Base-by-base conservation (phyloP, 2,797 vertebrate genomes). In the Enteromius paludinosus region DNA sequence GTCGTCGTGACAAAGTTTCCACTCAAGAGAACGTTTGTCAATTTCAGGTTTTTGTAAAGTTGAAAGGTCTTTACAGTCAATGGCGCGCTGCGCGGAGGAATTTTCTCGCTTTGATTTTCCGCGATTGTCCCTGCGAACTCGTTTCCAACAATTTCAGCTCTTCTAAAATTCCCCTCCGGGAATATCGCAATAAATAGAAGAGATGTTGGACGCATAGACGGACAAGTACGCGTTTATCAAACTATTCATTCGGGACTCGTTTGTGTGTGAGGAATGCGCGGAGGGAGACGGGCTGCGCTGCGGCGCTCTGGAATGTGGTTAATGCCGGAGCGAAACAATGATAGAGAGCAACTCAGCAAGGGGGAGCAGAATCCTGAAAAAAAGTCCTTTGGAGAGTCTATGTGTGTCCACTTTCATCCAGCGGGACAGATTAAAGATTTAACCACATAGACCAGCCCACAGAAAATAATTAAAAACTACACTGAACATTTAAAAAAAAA, bases 1-100 rank as follows among this genome's bases (percentile, higher is more conserved):
- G 90, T 88, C 92, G 88, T 92, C 91, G 81, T 90, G 87, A 92
- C 90, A 86, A 92, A 92, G 91, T 93, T 93, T 90, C 85, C 85
- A 87, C 88, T 88, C 91, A 91, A 89, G 92, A 91, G 90, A 90
- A 1, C 93, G 92, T 93, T 94, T 93, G 94, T 95, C 94, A 95
- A 93, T 94, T 93, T 93, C 92, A 92, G 54, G 92, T 94, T 95
- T 95, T 94, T 94, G 93, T 94, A 94, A 95, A 95, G 93, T 96
- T 95, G 95, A 95, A 94, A 92, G 94, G 93, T 94, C 93, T 93
- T 93, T 94, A 91, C 95, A 93, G 95, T 93, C 94, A 95, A 96
- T 96, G 96, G 96, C 95, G 95, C 95, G 96, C 95, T 93, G 92
- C 94, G 96, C 96, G 96, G 96, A 97, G 96, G 97, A 96, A 97